Evolutionary conservation across 1,140 invertebrate species (phyloP).

Genomic region (Diachasmimorpha longicaudata): DNA sequence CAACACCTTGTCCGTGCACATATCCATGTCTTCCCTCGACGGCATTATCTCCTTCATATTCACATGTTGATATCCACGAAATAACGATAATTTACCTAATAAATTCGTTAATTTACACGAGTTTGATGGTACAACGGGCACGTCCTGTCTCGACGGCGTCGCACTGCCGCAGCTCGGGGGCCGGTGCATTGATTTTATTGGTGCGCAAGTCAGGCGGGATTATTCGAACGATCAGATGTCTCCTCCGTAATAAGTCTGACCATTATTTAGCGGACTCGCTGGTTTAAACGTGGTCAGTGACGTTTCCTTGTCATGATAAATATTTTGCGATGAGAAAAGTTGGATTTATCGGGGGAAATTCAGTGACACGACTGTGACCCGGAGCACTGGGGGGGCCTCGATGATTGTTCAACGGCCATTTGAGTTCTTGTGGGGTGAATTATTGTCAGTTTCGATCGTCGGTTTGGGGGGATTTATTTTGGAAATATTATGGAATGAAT

Average conservation of each 20-base stretch:
- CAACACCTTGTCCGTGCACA: slow-evolving; percentile 59
- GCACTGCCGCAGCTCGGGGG: slow-evolving; percentile 36
- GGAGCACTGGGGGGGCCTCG: not conserved
- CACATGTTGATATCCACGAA: slow-evolving; percentile 40
- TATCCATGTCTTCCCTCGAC: slow-evolving; percentile 53
- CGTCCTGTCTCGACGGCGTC: slow-evolving; percentile 35
- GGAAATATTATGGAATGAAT: too few species aligned
- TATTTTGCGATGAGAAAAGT: not conserved
- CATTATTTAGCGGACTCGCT: not conserved
- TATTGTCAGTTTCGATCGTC: too few species aligned
- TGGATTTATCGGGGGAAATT: not conserved
- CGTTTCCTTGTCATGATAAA: not conserved
- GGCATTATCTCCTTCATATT: slow-evolving; percentile 47
- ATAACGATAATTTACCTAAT: slow-evolving; percentile 22
- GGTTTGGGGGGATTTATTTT: too few species aligned
- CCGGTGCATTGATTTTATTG: slow-evolving; percentile 55
- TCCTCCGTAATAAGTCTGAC: not conserved
- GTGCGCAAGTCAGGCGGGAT: slow-evolving; percentile 44
- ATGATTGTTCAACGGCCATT: too few species aligned
- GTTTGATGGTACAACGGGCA: slow-evolving; percentile 25
- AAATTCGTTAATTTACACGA: slow-evolving; percentile 22
- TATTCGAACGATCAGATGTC: not conserved
- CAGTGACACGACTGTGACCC: not conserved
- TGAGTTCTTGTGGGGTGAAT: not conserved
- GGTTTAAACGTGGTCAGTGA: not conserved